Evolutionary conservation across 2,888 invertebrate genomes (phyloP).

Genomic region (Fragum fragum): DNA sequence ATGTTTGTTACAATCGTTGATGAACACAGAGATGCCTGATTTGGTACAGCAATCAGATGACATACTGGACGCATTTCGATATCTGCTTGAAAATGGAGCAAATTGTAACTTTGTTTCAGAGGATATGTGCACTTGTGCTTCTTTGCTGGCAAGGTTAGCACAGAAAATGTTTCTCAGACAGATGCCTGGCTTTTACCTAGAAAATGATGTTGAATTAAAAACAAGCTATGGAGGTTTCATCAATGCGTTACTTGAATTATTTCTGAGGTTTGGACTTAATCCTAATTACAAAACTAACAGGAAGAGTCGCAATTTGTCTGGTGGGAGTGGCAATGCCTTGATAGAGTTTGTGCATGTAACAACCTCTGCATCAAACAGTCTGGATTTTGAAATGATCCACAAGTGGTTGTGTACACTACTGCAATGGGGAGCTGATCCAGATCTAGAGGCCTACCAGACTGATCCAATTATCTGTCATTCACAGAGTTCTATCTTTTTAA

Average conservation of each 20-base stretch:
- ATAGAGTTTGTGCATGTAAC: slow-evolving; percentile 90
- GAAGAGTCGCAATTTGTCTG: slow-evolving; percentile 74
- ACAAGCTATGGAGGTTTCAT: slow-evolving; percentile 89
- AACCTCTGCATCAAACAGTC: slow-evolving; percentile 90
- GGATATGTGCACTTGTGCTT: slow-evolving; percentile 91
- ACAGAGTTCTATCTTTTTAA: slow-evolving; percentile 88
- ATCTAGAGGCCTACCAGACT: slow-evolving; percentile 89
- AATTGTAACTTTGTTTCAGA: slow-evolving; percentile 90
- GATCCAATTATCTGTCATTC: slow-evolving; percentile 88
- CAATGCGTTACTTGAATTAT: slow-evolving; percentile 90
- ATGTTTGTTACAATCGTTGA: slow-evolving; percentile 92
- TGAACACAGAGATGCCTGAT: slow-evolving; percentile 92
- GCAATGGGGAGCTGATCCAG: slow-evolving; percentile 92
- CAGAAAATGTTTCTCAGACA: slow-evolving; percentile 65
- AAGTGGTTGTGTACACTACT: slow-evolving; percentile 91
- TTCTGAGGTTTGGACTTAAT: slow-evolving; percentile 91
- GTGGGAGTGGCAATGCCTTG: slow-evolving; percentile 89
- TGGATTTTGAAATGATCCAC: slow-evolving; percentile 91
- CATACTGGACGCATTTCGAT: slow-evolving; percentile 91
- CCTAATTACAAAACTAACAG: slow-evolving; percentile 90
- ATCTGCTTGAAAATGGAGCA: slow-evolving; percentile 91
- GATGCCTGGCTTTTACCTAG: slow-evolving; percentile 21
- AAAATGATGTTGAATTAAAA: slow-evolving; percentile 32
- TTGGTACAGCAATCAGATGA: slow-evolving; percentile 87
- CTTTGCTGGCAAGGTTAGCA: slow-evolving; percentile 76